Evolutionary conservation across 64 coral and sea anemone species (phyloP).

Genomic region (Catalaphyllia jardinei): DNA sequence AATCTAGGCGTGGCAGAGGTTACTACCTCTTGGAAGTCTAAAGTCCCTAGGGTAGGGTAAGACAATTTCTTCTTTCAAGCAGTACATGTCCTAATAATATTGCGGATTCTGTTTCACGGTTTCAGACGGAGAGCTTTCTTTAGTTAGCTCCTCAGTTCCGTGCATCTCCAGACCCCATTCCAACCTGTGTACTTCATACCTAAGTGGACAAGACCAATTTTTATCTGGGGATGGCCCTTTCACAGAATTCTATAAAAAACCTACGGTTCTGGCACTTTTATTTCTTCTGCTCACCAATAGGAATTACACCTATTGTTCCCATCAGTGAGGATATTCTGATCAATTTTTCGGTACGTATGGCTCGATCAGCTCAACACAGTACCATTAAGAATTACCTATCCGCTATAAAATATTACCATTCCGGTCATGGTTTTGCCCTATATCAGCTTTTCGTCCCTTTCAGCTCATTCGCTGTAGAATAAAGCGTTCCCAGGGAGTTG

Average conservation of each 20-base stretch:
- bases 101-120: too few species aligned
- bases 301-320: neutral
- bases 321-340: constrained; percentile 28
- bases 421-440: neutral
- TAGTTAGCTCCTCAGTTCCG: neutral
- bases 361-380: neutral
- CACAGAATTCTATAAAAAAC: neutral
- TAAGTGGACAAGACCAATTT: neutral
- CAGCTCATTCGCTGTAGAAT: neutral
- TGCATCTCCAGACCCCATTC: constrained; percentile 7
- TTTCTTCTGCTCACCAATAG: neutral
- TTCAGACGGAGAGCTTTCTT: neutral
- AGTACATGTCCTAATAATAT: too few species aligned
- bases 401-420: constrained; percentile 2
- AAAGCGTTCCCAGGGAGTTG: neutral
- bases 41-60: neutral
- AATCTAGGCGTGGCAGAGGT: too few species aligned
- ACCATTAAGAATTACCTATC: constrained; percentile 42
- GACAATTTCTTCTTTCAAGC: too few species aligned
- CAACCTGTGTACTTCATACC: neutral
- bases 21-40: too few species aligned
- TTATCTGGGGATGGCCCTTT: neutral
- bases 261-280: constrained; percentile 8
- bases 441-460: neutral
- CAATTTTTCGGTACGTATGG: constrained; percentile 8